phyloP scores from a whole-genome alignment of 2,113 vertebrate genomes.

The Pholis gunnellus region DNA sequence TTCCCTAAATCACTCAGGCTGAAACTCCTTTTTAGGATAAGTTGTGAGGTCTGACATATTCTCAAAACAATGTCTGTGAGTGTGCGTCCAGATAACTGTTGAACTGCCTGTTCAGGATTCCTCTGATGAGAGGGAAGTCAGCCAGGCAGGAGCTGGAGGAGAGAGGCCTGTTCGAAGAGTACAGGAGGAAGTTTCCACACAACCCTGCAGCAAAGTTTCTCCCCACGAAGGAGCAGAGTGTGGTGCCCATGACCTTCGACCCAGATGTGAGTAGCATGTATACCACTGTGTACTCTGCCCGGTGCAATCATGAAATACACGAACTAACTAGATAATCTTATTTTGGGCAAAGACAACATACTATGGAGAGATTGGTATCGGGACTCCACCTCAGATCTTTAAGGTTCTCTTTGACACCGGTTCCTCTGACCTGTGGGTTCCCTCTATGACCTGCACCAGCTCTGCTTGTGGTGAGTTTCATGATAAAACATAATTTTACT shows the following conservation, averaged over 20 bases:
- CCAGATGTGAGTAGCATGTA: constrained; percentile 71
- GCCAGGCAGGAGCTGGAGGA: constrained; percentile 74
- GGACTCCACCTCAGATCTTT: constrained; percentile 72
- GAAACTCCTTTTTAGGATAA: constrained; percentile 32
- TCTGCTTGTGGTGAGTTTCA: constrained; percentile 34
- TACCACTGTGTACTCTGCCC: not conserved
- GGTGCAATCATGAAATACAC: not conserved
- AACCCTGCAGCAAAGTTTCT: constrained; percentile 54
- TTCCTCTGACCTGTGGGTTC: constrained; percentile 78
- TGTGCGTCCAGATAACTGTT: not conserved
- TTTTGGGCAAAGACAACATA: constrained; percentile 34
- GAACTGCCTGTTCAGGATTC: constrained; percentile 67
- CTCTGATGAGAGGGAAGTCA: constrained; percentile 78
- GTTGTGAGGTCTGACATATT: constrained; percentile 14
- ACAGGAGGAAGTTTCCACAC: constrained; percentile 46
- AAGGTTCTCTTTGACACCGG: constrained; percentile 75
- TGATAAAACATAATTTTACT: not conserved
- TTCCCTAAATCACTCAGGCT: not conserved
- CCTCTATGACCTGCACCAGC: constrained; percentile 55
- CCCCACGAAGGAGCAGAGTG: constrained; percentile 14
- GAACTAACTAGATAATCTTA: not conserved
- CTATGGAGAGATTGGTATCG: constrained; percentile 71
- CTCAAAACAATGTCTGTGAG: not conserved
- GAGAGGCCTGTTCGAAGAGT: constrained; percentile 64
- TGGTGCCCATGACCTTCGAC: constrained; percentile 71